phyloP scores from a whole-genome alignment of 2,888 invertebrate species.

The Clivina fossor region DNA sequence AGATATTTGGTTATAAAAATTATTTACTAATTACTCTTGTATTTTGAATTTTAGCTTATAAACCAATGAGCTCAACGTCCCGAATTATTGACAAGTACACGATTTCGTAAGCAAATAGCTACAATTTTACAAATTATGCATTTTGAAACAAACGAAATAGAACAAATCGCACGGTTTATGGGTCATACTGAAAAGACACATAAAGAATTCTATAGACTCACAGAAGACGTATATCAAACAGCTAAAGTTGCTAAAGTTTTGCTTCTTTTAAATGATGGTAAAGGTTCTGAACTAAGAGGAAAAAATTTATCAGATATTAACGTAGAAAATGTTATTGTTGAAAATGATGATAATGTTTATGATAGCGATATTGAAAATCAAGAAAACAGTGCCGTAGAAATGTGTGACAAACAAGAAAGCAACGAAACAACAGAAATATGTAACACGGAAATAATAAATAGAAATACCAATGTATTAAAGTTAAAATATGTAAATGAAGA shows the following conservation, averaged over 20 bases:
- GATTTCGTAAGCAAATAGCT: constrained; percentile 37
- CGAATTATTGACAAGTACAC: constrained; percentile 27
- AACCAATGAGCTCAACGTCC: no score
- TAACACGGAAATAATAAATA: no score
- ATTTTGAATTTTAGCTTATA: no score
- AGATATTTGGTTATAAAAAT: no score
- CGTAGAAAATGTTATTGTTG: background rate
- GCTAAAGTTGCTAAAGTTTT: no score
- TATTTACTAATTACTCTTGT: no score
- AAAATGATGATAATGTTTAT: no score
- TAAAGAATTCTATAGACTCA: no score
- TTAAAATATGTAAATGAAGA: no score
- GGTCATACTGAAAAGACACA: no score
- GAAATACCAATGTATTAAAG: no score
- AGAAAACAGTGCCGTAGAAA: constrained; percentile 1
- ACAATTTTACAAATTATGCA: constrained; percentile 40
- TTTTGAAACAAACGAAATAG: constrained; percentile 38
- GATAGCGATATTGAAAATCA: no score
- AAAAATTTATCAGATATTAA: constrained; percentile 19
- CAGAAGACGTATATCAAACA: constrained; percentile 23
- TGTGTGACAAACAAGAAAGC: background rate
- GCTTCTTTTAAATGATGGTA: constrained; percentile 14
- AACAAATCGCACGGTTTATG: constrained; percentile 42
- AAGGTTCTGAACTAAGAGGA: constrained; percentile 13
- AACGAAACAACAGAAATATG: constrained; percentile 2